Percentiles rank a stretch among this genome's conserved stretches.
Conservation (phyloP, 2,113 vertebrate species). For the Bubo blakistoni region DNA sequence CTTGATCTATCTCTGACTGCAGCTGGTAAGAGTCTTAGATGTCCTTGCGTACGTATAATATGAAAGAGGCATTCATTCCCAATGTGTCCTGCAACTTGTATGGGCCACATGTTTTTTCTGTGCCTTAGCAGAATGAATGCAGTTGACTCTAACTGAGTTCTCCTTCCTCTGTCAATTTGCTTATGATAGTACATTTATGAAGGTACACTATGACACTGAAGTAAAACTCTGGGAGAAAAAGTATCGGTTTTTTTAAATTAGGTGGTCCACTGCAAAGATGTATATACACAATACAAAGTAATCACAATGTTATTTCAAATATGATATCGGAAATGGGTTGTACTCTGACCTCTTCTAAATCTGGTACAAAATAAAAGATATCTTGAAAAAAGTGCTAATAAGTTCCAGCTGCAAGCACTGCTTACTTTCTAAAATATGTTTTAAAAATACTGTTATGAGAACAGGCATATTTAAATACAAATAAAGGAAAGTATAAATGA, state of each 20-base stretch:
- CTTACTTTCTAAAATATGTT: neutral
- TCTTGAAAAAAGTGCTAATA: neutral
- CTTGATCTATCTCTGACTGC: neutral
- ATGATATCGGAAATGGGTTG: neutral
- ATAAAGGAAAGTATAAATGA: neutral
- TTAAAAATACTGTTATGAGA: neutral
- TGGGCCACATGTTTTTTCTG: neutral
- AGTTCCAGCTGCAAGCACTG: neutral
- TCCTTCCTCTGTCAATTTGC: neutral
- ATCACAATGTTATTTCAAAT: neutral
- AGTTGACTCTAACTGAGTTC: neutral
- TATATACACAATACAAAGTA: neutral
- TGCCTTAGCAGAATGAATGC: neutral
- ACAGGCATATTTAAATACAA: neutral
- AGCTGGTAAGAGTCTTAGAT: neutral
- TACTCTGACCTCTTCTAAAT: neutral
- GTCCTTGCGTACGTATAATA: neutral
- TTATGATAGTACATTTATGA: neutral
- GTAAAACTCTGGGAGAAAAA: neutral
- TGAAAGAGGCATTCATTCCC: neutral
- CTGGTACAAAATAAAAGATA: neutral
- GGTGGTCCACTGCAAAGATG: neutral
- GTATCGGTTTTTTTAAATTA: accelerated
- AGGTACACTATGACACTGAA: neutral
- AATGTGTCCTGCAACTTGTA: neutral